Evolutionary conservation across 1,140 invertebrate genomes (phyloP).

Genomic region (Marisa cornuarietis): DNA sequence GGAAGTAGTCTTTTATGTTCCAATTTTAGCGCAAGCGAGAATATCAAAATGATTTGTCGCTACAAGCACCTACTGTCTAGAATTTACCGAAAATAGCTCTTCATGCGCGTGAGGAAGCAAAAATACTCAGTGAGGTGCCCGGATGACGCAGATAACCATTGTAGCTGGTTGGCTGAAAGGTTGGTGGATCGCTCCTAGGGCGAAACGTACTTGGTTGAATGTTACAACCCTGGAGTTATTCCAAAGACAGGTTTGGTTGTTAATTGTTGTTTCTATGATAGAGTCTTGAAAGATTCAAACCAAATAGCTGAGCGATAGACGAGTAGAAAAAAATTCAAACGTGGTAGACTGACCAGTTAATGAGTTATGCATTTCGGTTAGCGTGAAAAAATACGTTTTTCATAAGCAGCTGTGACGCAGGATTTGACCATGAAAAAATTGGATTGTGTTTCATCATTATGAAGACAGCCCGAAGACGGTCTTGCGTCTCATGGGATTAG

Average conservation of each 20-base stretch:
- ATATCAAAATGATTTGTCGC: background rate
- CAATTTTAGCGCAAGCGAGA: background rate
- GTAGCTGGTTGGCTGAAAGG: background rate
- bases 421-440: too few species aligned
- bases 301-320: background rate
- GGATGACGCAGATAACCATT: conserved; percentile 3
- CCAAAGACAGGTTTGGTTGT: background rate
- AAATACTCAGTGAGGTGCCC: background rate
- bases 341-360: too few species aligned
- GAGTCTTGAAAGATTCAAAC: background rate
- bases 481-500: too few species aligned
- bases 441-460: too few species aligned
- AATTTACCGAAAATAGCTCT: conserved; percentile 6
- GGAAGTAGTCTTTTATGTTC: background rate
- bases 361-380: too few species aligned
- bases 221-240: background rate
- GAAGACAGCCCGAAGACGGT: too few species aligned
- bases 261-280: background rate
- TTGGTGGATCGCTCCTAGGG: background rate
- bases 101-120: background rate
- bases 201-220: too few species aligned
- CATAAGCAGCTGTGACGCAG: too few species aligned
- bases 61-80: background rate
- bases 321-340: background rate
- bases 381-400: too few species aligned